Evolutionary conservation across 2,888 invertebrate genomes (phyloP).

Genomic region (Hypercompe scribonia): DNA sequence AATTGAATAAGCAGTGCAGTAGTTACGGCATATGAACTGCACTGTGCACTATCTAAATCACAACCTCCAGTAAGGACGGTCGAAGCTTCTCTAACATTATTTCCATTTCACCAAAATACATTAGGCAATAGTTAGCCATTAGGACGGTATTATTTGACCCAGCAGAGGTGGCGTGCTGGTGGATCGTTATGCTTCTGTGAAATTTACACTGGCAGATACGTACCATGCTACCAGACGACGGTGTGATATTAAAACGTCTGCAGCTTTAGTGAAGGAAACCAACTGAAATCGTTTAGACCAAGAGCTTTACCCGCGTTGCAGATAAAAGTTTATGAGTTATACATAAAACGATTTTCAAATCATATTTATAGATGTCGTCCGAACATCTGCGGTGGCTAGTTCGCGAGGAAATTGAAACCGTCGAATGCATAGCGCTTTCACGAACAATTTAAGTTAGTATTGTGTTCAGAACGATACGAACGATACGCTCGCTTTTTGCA

Average conservation of each 20-base stretch:
- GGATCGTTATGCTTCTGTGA: slow-evolving; percentile 74
- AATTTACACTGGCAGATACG: slow-evolving; percentile 81
- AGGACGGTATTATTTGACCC: slow-evolving; percentile 83
- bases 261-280: slow-evolving; percentile 82
- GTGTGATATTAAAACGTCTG: slow-evolving; percentile 83
- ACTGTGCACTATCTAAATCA: slow-evolving; percentile 76
- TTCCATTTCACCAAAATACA: slow-evolving; percentile 81
- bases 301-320: slow-evolving; percentile 70
- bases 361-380: slow-evolving; percentile 83
- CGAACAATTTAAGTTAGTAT: slow-evolving; percentile 85
- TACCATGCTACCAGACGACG: slow-evolving; percentile 73
- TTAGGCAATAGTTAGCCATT: slow-evolving; percentile 84
- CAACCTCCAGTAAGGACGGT: slow-evolving; percentile 69
- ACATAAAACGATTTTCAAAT: slow-evolving; percentile 86
- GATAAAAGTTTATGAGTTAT: slow-evolving; percentile 86
- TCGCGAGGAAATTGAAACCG: slow-evolving; percentile 84
- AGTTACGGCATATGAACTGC: slow-evolving; percentile 63
- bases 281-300: slow-evolving; percentile 76
- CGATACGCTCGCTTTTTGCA: slow-evolving; percentile 78
- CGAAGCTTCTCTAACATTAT: slow-evolving; percentile 68
- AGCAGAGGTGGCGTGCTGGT: slow-evolving; percentile 80
- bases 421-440: slow-evolving; percentile 82
- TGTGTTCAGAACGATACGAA: slow-evolving; percentile 73
- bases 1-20: slow-evolving; percentile 67
- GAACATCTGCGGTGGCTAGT: slow-evolving; percentile 82